These are phyloP conservation scores for Periophthalmodon schlosseri DNA, from an alignment of 2,113 vertebrate genomes.

Conservation along the genomic window DNA sequence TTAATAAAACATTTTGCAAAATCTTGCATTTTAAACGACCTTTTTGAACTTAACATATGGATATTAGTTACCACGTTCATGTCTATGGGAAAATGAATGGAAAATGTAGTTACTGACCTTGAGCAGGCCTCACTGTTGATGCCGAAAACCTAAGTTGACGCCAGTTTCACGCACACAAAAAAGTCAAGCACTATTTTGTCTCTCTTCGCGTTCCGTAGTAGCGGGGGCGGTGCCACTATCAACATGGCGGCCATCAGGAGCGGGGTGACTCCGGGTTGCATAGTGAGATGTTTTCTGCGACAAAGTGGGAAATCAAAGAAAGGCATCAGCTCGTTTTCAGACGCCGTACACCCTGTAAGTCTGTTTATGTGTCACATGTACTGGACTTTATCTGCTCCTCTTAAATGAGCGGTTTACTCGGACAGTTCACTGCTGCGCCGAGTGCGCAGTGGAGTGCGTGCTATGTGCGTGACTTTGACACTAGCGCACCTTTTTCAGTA, in stretches of 20 bases:
- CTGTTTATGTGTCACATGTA: neutral
- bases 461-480: conserved; percentile 66
- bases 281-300: conserved; percentile 66
- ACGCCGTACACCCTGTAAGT: conserved; percentile 60
- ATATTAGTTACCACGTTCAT: no score
- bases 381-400: fast-evolving
- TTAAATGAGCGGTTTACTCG: neutral
- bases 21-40: no score
- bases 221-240: fast-evolving
- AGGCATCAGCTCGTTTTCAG: conserved; percentile 8
- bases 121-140: no score
- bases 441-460: conserved; percentile 18
- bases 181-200: neutral
- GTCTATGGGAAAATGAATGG: no score
- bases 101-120: no score
- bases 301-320: conserved; percentile 38
- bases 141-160: no score
- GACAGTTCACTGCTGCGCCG: conserved; percentile 15
- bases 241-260: conserved; percentile 78
- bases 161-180: no score
- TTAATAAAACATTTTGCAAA: no score
- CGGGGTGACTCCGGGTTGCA: conserved; percentile 54
- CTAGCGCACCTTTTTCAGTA: neutral
- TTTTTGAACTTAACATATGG: no score
- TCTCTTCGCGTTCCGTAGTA: conserved; percentile 51